Conservation (phyloP, 1,140 invertebrate species). For the Cyphomyrmex costatus region DNA sequence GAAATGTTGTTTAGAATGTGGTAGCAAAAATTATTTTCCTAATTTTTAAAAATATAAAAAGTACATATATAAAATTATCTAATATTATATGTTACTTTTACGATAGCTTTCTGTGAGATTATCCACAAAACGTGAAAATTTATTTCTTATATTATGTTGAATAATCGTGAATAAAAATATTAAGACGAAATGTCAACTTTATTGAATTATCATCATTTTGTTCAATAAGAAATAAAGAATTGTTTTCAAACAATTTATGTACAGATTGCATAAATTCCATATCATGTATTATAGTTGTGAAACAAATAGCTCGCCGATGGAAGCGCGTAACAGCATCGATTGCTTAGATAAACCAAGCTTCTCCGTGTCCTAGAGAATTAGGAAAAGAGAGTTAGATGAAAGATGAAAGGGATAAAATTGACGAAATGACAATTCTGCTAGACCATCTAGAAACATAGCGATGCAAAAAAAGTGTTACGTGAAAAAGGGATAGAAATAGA, state of each 20-base stretch:
- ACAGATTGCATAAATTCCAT: neutral
- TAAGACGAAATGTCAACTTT: neutral
- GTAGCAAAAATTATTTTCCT: neutral
- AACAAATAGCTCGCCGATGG: slow-evolving; percentile 20
- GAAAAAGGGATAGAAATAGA: slow-evolving; percentile 44
- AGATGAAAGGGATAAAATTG: slow-evolving; percentile 47
- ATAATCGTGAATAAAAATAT: neutral
- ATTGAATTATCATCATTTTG: neutral
- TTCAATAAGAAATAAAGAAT: neutral
- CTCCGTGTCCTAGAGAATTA: slow-evolving; percentile 22
- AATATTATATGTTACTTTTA: neutral
- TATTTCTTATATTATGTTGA: neutral
- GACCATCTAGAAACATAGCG: slow-evolving; percentile 43
- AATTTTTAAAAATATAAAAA: neutral
- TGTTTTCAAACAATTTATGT: neutral
- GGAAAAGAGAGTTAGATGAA: slow-evolving; percentile 13
- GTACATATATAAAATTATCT: neutral
- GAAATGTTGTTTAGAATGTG: neutral
- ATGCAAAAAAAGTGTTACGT: slow-evolving; percentile 33
- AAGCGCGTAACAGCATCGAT: slow-evolving; percentile 65
- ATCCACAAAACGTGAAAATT: neutral
- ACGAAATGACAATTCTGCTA: slow-evolving; percentile 49
- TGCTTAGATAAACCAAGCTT: slow-evolving; percentile 62
- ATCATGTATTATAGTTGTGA: neutral
- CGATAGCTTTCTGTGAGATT: neutral